phyloP scores from a whole-genome alignment of 2,888 invertebrate species.

The Lasiommata megera region DNA sequence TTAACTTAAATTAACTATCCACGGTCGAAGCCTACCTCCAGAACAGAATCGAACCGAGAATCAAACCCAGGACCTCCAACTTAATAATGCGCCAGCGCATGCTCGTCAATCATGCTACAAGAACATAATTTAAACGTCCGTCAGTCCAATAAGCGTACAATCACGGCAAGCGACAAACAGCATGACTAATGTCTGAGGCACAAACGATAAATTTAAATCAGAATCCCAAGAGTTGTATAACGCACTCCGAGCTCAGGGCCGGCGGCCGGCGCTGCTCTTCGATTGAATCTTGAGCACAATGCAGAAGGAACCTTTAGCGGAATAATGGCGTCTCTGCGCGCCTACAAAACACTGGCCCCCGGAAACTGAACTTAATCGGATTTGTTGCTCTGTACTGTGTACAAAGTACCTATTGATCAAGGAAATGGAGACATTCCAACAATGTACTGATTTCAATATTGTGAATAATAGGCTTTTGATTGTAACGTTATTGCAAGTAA shows the following conservation, averaged over 20 bases:
- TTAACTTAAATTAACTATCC: too few species aligned
- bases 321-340: conserved; percentile 22
- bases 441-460: too few species aligned
- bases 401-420: conserved; percentile 14
- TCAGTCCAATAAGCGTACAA: background rate
- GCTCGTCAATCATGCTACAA: too few species aligned
- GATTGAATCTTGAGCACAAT: conserved; percentile 34
- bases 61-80: too few species aligned
- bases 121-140: background rate
- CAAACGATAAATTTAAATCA: conserved; percentile 9
- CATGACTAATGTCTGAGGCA: conserved; percentile 1
- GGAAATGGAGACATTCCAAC: background rate
- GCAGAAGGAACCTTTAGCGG: conserved; percentile 30
- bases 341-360: conserved; percentile 25
- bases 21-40: too few species aligned
- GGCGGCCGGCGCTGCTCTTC: conserved; percentile 14
- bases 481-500: too few species aligned
- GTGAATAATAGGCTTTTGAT: too few species aligned
- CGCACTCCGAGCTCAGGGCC: conserved; percentile 1
- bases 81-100: too few species aligned
- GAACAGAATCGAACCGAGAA: too few species aligned
- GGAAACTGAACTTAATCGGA: conserved; percentile 20
- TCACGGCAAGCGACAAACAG: conserved; percentile 1
- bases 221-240: conserved; percentile 3
- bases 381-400: conserved; percentile 14